Base-by-base conservation (phyloP, 2,113 vertebrate species). In the Chascanopsetta lugubris region DNA sequence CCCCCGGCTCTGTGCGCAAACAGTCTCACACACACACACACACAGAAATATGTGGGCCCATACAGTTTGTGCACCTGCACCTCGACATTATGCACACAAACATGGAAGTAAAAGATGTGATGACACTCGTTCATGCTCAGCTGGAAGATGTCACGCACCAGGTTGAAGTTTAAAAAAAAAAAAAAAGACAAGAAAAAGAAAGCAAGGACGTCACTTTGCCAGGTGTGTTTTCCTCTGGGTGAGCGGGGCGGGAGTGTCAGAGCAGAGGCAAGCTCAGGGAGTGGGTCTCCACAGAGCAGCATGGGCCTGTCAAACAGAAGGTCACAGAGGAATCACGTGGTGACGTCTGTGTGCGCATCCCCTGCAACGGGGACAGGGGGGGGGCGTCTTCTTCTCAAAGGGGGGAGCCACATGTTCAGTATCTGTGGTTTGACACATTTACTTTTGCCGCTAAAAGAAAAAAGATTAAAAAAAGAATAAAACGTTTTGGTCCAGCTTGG, bases 341-440 rank as follows among this genome's bases (percentile, higher is more conserved):
- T 63, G 50, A 70, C 26, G 66, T 77, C 22, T 55, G 62, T 56
- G 46, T 48, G 70, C n/a, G n/a, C 76, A 68, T 60, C 73, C 68
- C 17, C n/a, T n/a, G n/a, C n/a, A n/a, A n/a, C n/a, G n/a, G n/a
- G n/a, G n/a, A 32, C 11, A 9, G 38, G 22, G 45, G 27, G 38
- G 22, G 45, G 27, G 22, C 26, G 38, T 77, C 60, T 45, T 27
- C 69, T 62, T 38, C 6, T 15, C 1, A 53, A 46, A 38, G 74
- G 67, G n/a, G n/a, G n/a, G n/a, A n/a, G 69, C 3, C 79, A 69
- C 70, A 51, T 59, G 27, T 74, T 72, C 74, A 75, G 72, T 89
- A 87, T 85, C 70, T 89, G 88, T 90, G 85, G 80, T 88, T 90
- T 84, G 72, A 90, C 69, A 82, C 65, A 78, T 87, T 85, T 88